Conservation (phyloP, 1,140 invertebrate species). For the Camponotus pennsylvanicus region DNA sequence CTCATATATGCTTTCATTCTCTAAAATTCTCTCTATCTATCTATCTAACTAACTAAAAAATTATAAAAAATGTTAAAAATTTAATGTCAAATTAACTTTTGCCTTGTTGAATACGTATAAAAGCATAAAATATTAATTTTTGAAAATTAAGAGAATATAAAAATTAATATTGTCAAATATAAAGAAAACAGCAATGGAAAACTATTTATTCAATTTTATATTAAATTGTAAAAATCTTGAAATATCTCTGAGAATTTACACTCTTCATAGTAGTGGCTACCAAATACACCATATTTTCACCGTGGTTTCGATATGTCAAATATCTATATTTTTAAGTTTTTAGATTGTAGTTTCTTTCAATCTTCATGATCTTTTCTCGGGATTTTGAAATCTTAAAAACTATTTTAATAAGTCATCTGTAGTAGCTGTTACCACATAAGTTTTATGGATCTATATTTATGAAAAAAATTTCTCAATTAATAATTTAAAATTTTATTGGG, state of each 20-base stretch:
- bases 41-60: background rate
- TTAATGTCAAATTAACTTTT: background rate
- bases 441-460: background rate
- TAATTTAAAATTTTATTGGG: background rate
- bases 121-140: no score
- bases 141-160: no score
- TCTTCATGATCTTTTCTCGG: background rate
- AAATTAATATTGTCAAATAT: no score
- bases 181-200: no score
- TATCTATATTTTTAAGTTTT: background rate
- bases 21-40: no score
- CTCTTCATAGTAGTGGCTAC: no score
- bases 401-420: background rate
- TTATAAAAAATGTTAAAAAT: background rate
- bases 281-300: no score
- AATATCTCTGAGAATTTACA: no score
- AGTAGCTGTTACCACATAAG: background rate
- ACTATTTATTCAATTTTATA: no score
- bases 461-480: background rate
- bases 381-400: background rate
- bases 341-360: background rate
- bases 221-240: no score
- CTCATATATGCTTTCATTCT: background rate
- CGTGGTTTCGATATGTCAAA: no score
- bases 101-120: no score